Evolutionary conservation across 1,140 invertebrate species (phyloP).

Genomic region (Cepaea nemoralis): DNA sequence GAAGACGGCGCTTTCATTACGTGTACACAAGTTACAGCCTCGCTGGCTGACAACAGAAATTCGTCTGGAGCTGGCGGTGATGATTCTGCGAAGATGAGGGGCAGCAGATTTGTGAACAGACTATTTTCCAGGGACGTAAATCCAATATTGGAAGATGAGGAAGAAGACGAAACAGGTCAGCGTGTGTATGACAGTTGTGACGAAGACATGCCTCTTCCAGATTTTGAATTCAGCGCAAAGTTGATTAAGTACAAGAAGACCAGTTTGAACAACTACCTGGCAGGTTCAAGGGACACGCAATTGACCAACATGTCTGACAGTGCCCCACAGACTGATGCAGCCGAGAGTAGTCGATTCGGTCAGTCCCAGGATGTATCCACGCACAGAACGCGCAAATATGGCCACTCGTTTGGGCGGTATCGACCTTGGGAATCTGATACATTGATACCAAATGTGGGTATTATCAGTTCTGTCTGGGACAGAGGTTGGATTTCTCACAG

Average conservation of each 20-base stretch:
- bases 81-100: background rate
- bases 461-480: background rate
- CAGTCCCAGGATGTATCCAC: background rate
- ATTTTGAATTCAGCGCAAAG: background rate
- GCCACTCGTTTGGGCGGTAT: conserved; percentile 6
- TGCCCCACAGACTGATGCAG: background rate
- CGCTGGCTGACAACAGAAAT: background rate
- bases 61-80: background rate
- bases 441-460: background rate
- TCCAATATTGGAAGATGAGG: conserved; percentile 26
- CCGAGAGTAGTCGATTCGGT: background rate
- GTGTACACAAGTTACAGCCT: background rate
- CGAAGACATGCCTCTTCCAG: background rate
- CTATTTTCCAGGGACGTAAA: conserved; percentile 32
- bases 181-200: background rate
- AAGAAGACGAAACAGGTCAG: background rate
- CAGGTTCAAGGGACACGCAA: background rate
- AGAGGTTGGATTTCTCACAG: background rate
- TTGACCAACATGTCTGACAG: background rate
- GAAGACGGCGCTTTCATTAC: background rate
- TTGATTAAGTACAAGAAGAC: background rate
- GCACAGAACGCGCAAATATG: background rate
- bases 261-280: conserved; percentile 17
- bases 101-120: background rate
- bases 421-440: conserved; percentile 1